phyloP scores from a whole-genome alignment of 2,797 vertebrate genomes.

The Simalia tracyae region DNA sequence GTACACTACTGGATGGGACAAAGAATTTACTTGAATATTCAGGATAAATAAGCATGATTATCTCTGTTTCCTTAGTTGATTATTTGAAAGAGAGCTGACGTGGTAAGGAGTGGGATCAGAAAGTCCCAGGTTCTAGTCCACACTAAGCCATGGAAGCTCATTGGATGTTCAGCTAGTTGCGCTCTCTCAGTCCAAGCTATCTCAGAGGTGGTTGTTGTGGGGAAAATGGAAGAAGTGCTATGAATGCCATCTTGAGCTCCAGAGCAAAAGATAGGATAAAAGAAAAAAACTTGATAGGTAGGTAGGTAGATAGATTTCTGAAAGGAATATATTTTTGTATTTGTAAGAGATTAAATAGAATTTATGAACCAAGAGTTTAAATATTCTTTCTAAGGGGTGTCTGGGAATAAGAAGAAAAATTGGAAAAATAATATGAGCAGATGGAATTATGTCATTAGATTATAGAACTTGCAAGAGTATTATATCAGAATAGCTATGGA shows the following conservation, averaged over 20 bases:
- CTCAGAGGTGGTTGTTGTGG: not conserved
- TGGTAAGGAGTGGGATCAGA: not conserved
- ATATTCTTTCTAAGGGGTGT: not conserved
- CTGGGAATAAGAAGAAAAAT: conserved; percentile 14
- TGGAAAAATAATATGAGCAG: conserved; percentile 3
- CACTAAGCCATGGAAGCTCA: not conserved
- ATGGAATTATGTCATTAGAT: not conserved
- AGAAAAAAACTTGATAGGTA: not conserved
- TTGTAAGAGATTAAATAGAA: conserved; percentile 1
- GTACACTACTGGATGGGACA: not conserved
- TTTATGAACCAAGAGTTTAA: not conserved
- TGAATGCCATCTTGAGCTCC: not conserved
- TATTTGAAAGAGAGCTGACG: not conserved
- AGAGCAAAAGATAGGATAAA: not conserved
- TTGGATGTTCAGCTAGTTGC: not conserved
- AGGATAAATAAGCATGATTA: not conserved
- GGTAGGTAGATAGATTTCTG: not conserved
- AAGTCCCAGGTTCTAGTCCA: not conserved
- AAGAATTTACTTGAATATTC: conserved; percentile 26
- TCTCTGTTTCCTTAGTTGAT: not conserved
- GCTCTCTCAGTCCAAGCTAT: not conserved
- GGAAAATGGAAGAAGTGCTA: not conserved
- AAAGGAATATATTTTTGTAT: conserved; percentile 25
- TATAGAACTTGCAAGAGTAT: not conserved
- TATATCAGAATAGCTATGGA: conserved; percentile 17